phyloP scores from a whole-genome alignment of 2,888 invertebrate genomes.

The Trichogramma evanescens region DNA sequence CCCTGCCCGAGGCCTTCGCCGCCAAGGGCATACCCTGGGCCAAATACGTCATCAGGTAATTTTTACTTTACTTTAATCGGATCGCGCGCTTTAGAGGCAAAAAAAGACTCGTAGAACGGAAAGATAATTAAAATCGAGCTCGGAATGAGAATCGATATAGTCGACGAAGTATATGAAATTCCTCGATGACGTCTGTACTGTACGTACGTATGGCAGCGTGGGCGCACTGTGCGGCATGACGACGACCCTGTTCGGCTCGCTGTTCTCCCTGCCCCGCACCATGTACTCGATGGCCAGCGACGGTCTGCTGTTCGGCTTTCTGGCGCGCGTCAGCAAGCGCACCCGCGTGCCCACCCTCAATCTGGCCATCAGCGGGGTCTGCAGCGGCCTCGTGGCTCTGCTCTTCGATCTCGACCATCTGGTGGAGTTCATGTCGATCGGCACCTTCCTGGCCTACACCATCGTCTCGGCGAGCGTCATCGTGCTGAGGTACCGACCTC shows the following conservation, averaged over 20 bases:
- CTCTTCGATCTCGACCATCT: constrained; percentile 82
- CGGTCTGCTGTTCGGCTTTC: constrained; percentile 73
- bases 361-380: constrained; percentile 67
- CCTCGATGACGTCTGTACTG: no score
- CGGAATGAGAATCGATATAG: no score
- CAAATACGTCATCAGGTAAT: constrained; percentile 56
- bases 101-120: no score
- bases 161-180: no score
- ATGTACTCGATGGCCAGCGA: constrained; percentile 89
- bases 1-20: constrained; percentile 74
- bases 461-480: constrained; percentile 88
- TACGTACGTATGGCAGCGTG: constrained; percentile 46
- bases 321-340: constrained; percentile 68
- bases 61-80: no score
- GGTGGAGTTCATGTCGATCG: constrained; percentile 92
- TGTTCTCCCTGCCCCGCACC: constrained; percentile 78
- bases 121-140: no score
- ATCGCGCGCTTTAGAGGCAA: no score
- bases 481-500: constrained; percentile 71
- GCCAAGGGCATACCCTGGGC: constrained; percentile 73
- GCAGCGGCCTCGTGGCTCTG: constrained; percentile 72
- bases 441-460: constrained; percentile 80
- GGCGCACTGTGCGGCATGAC: constrained; percentile 92
- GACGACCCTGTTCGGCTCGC: constrained; percentile 75
- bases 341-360: constrained; percentile 77